These are phyloP conservation scores for Capra hircus DNA, from an alignment of 2,113 vertebrate genomes.

Conservation along the genomic window DNA sequence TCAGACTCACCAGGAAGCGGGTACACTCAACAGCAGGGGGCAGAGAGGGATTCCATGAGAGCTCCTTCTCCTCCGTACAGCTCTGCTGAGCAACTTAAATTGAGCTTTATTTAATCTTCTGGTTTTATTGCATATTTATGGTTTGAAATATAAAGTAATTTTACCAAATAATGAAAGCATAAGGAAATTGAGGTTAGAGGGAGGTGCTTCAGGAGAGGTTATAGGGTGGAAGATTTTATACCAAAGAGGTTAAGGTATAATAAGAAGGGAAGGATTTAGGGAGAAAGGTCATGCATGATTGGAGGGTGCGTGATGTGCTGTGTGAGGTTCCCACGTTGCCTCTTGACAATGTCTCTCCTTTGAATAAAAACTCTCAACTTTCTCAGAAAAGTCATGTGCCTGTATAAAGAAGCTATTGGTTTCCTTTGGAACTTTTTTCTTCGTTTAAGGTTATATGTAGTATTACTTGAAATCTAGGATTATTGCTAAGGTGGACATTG, in stretches of 20 bases:
- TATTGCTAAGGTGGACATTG: neutral
- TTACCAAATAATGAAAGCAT: conserved; percentile 73
- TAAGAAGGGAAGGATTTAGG: conserved; percentile 44
- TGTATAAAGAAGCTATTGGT: conserved; percentile 37
- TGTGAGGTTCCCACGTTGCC: neutral
- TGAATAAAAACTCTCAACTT: neutral
- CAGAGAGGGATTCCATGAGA: neutral
- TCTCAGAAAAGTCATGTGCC: conserved; percentile 37
- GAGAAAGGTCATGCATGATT: neutral
- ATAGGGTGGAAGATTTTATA: conserved; percentile 32
- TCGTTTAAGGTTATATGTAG: conserved; percentile 1
- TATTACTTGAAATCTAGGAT: conserved; percentile 48
- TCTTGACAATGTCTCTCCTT: conserved; percentile 36
- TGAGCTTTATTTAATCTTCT: conserved; percentile 80
- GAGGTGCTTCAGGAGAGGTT: conserved; percentile 32
- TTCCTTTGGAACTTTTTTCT: conserved; percentile 36
- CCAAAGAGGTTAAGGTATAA: conserved; percentile 48
- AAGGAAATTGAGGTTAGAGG: conserved; percentile 45
- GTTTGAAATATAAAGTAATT: conserved; percentile 80
- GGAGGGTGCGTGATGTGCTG: neutral
- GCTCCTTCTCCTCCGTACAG: neutral
- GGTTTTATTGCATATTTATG: conserved; percentile 81
- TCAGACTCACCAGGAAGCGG: neutral
- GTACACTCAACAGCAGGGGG: neutral
- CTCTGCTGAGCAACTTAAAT: conserved; percentile 54